Base-by-base conservation (phyloP, 2,797 vertebrate species). In the Leptatherina wallacei region DNA sequence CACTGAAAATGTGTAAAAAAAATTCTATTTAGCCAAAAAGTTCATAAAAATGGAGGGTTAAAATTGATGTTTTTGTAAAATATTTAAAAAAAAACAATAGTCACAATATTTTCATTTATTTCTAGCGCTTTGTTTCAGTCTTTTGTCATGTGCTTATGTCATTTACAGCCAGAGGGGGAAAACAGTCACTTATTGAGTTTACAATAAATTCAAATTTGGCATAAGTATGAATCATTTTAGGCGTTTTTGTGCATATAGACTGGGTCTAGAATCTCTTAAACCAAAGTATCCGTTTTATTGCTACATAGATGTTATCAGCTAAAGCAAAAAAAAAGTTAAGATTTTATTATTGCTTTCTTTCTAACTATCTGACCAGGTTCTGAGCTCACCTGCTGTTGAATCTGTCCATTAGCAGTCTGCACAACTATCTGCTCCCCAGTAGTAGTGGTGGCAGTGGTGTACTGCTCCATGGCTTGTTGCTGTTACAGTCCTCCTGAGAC, bases 401-500 rank as follows among this genome's bases (percentile, higher is more conserved):
- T 96, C 88, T 98, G 97, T 61, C 98, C 98, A 70, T 94, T 94
- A 22, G 93, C 18, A 13, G 97, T 93, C 90, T 99, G 98, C 75
- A 99, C 98, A 58, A 99, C 97, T 29, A 99, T 99, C 91, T 99
- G 98, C 92, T 98, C 97, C 0, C 97, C 96, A 14, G 96, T 96
- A 20, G 94, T 96, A 71, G 94, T 98, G 80, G 92, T 93, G 87
- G 92, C 92, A 91, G 96, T 90, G 16, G 97, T 95, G 84, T 97
- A 99, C 92, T 99, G 98, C 94, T 99, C 98, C 98, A 99, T 99
- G 6, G 73, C 64, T 78, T 61, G 9, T 76, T 82, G 68, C 51
- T 54, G 66, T 66, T 49, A 75, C 71, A 77, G 76, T 58, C 70
- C 69, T 82, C 61, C 83, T 6, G 2, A 69, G 32, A 77, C 65